Conservation (phyloP, 2,113 vertebrate genomes). For the Cynopterus brachyotis region DNA sequence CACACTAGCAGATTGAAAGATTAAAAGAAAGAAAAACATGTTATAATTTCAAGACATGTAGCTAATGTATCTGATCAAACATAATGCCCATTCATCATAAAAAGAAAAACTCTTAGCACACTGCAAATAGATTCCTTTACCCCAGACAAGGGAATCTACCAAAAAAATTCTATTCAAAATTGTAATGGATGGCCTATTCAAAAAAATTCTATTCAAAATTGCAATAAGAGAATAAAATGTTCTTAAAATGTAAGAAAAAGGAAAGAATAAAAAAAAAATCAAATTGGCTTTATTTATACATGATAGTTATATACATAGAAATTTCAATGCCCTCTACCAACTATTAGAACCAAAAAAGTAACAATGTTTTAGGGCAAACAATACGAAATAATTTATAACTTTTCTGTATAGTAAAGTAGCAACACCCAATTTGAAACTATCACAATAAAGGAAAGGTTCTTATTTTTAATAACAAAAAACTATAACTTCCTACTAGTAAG, state of each 20-base stretch:
- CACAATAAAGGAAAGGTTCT: not conserved
- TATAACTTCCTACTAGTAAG: not conserved
- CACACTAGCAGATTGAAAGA: not conserved
- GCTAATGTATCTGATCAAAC: not conserved
- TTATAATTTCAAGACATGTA: not conserved
- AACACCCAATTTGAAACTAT: not conserved
- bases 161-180: not conserved
- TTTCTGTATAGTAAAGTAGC: not conserved
- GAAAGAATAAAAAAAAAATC: not conserved
- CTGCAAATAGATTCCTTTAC: not conserved
- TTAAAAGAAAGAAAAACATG: not conserved
- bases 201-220: not conserved
- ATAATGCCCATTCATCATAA: not conserved
- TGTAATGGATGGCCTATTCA: not conserved
- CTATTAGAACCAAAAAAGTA: not conserved
- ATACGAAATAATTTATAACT: not conserved
- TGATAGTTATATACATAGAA: not conserved
- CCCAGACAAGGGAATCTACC: not conserved
- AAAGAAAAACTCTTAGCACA: not conserved
- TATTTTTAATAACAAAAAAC: not conserved
- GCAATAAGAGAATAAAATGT: not conserved
- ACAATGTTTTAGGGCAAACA: not conserved
- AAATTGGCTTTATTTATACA: not conserved
- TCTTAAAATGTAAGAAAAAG: not conserved
- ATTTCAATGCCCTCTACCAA: not conserved